phyloP scores from a whole-genome alignment of 2,113 vertebrate genomes.

The Cygnus atratus region DNA sequence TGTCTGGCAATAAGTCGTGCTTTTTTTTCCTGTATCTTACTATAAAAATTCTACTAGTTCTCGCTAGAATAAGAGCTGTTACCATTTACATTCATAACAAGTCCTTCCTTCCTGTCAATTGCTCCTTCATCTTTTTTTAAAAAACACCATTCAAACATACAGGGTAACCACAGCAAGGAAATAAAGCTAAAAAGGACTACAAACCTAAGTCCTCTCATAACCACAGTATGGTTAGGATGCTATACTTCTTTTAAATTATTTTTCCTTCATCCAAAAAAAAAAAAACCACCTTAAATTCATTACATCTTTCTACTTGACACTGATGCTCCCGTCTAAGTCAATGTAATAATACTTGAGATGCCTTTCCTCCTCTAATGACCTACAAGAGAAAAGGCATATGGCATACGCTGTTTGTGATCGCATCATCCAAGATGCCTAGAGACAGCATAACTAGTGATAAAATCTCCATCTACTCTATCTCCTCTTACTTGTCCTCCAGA shows the following conservation, averaged over 20 bases:
- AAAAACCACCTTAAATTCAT: not conserved
- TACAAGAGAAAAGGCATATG: not conserved
- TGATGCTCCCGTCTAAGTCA: not conserved
- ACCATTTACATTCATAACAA: not conserved
- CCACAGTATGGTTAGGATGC: not conserved
- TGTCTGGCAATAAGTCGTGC: slow-evolving; percentile 10
- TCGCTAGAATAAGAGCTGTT: not conserved
- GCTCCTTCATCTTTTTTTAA: not conserved
- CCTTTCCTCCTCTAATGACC: not conserved
- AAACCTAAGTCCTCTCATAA: not conserved
- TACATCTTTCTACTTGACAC: not conserved
- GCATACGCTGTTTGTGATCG: not conserved
- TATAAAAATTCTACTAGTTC: not conserved
- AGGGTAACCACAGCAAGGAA: not conserved
- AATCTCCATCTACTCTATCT: not conserved
- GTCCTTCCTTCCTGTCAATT: not conserved
- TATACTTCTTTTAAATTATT: not conserved
- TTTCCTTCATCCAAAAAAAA: not conserved
- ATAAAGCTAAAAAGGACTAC: not conserved
- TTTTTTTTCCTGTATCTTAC: not conserved
- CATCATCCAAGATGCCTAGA: not conserved
- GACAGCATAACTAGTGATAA: not conserved
- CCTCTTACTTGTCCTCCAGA: not conserved
- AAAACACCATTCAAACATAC: not conserved
- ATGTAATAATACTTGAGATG: accelerated